Conservation (phyloP, 2,113 vertebrate genomes). For the Xiphias gladius region DNA sequence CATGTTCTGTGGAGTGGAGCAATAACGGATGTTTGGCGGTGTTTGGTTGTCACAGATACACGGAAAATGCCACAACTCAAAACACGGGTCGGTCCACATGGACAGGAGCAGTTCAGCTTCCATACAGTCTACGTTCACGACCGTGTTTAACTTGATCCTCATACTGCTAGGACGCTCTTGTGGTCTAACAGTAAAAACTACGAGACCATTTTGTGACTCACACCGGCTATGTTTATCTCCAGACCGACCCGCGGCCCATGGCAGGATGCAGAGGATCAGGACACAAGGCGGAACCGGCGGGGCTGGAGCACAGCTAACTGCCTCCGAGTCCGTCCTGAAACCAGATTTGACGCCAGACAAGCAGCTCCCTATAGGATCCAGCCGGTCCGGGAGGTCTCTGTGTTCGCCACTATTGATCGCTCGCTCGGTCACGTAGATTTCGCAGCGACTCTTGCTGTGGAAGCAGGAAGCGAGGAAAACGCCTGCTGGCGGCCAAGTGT, state of each 20-base stretch:
- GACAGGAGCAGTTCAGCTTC: not conserved
- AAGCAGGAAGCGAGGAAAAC: conserved; percentile 68
- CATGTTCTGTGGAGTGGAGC: not conserved
- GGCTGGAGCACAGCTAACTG: not conserved
- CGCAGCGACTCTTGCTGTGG: not conserved
- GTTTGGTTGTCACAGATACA: not conserved
- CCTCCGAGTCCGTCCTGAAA: not conserved
- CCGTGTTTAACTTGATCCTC: not conserved
- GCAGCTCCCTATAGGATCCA: not conserved
- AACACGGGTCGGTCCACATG: not conserved
- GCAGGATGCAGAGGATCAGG: not conserved
- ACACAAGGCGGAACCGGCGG: conserved; percentile 1
- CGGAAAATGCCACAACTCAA: not conserved
- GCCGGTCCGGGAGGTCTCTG: conserved; percentile 1
- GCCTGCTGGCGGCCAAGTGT: not conserved
- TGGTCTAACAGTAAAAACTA: conserved; percentile 15
- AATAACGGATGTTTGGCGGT: not conserved
- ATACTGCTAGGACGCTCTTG: not conserved
- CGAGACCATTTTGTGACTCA: conserved; percentile 44
- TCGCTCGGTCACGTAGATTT: not conserved
- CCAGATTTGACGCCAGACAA: not conserved
- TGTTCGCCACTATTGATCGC: not conserved
- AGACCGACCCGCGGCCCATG: conserved; percentile 29
- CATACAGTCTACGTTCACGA: not conserved
- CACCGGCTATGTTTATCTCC: conserved; percentile 39